These are phyloP conservation scores for Dryoscopus gambensis DNA, from an alignment of 2,113 vertebrate genomes.

Conservation along the genomic window DNA sequence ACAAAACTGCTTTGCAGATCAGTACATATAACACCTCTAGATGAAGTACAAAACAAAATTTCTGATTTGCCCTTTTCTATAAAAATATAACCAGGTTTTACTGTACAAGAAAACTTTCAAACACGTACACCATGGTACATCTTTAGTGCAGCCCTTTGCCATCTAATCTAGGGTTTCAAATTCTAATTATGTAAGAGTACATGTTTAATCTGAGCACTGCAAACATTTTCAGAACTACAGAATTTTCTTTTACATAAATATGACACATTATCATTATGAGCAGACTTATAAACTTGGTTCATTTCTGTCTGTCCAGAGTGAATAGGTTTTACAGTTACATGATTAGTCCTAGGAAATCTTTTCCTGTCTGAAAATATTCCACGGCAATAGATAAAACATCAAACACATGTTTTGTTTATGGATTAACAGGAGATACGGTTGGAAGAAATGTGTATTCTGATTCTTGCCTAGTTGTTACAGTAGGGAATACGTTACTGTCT, in stretches of 20 bases:
- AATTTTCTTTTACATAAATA: slow-evolving; percentile 28
- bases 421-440: slow-evolving; percentile 49
- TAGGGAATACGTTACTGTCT: slow-evolving; percentile 38
- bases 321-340: slow-evolving; percentile 46
- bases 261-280: background rate
- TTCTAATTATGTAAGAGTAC: background rate
- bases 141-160: background rate
- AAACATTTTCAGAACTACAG: background rate
- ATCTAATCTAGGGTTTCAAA: background rate
- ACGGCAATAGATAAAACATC: slow-evolving; percentile 32
- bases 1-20: background rate
- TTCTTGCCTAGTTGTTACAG: slow-evolving; percentile 48
- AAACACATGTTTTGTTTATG: slow-evolving; percentile 41
- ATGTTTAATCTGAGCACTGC: background rate
- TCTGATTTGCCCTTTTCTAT: background rate
- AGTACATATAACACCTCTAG: background rate
- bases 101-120: background rate
- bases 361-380: slow-evolving; percentile 23
- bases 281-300: background rate
- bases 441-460: slow-evolving; percentile 48
- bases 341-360: slow-evolving; percentile 35
- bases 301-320: slow-evolving; percentile 17
- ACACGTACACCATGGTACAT: background rate
- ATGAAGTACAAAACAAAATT: background rate
- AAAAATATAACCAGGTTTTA: background rate